A percentile compares a stretch with the other conserved stretches of the same genome.
These are phyloP conservation scores for Hofmannophila pseudospretella DNA, from an alignment of 2,888 invertebrate species.

Conservation along the genomic window DNA sequence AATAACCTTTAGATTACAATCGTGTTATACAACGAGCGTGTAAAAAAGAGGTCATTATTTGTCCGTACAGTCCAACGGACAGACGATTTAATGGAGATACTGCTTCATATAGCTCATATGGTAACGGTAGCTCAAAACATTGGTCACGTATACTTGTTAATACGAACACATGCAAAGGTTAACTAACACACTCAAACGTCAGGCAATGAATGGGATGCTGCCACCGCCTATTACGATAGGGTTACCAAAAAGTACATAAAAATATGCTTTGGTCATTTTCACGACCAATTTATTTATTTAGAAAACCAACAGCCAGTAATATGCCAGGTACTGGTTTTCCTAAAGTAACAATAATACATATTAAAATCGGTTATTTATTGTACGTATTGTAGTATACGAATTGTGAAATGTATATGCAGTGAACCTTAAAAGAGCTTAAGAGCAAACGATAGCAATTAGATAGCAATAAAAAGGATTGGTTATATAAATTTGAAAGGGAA, in stretches of 20 bases:
- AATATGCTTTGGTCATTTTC: constrained; percentile 10
- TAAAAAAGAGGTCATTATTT: constrained; percentile 49
- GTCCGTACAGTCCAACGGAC: constrained; percentile 37
- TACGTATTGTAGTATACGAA: too few species aligned
- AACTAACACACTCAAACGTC: constrained; percentile 30
- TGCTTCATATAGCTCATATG: constrained; percentile 30
- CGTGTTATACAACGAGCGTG: constrained; percentile 34
- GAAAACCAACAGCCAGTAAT: too few species aligned
- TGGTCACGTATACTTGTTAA: constrained; percentile 26
- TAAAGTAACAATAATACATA: too few species aligned
- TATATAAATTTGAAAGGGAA: not conserved
- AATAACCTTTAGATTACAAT: constrained; percentile 45
- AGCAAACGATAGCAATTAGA: not conserved
- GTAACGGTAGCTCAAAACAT: constrained; percentile 52
- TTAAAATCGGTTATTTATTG: too few species aligned
- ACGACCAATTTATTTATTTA: constrained; percentile 12
- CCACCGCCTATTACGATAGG: constrained; percentile 50
- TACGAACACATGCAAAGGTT: constrained; percentile 18
- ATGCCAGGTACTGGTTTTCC: too few species aligned
- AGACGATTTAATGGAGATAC: constrained; percentile 36
- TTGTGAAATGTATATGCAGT: not conserved
- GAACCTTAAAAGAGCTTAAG: not conserved
- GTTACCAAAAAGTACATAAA: constrained; percentile 34
- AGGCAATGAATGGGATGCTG: constrained; percentile 63
- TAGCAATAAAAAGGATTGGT: not conserved